Base-by-base conservation (phyloP, 2,797 vertebrate genomes). In the Psittacula echo region DNA sequence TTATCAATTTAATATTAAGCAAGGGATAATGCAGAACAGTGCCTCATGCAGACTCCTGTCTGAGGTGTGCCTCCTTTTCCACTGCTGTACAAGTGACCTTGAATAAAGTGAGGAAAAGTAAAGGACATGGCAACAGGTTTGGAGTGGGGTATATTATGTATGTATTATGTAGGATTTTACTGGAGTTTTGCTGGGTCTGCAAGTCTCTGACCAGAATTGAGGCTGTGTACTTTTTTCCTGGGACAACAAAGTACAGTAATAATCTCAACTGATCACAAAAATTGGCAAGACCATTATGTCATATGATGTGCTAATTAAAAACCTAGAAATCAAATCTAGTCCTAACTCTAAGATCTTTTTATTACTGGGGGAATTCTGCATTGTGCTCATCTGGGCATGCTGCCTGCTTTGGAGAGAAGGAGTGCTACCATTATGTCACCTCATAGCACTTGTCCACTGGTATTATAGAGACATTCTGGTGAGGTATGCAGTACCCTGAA, bases 401-500 rank as follows among this genome's bases (percentile, higher is more conserved):
- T 77, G 58, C 18, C 32, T 58, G 34, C 22, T 85, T 66, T 83
- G 48, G 34, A 29, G 24, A 88, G 53, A 76, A 91, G 47, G n/a
- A 70, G 48, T 72, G 18, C 39, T 90, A 30, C 75, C n/a, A n/a
- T 72, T 80, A 74, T 85, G 61, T 65, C 78, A 90, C 26, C 24
- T 82, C 48, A 75, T 27, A 78, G 47, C 13, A 7, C 70, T 80
- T 83, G 86, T 80, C 84, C 93, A 67, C 41, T 80, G 89, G 37
- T 90, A 34, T 85, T 87, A 50, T 64, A 66, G 75, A 80, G 87
- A 64, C 70, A 45, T 85, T 92, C 61, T 87, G 70, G 65, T 96
- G 81, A 81, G 58, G 53, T 44, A 81, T 54, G 32, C 42, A 72
- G 70, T 64, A 75, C n/a, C 58, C 29, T 34, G 78, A 89, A 85